Evolutionary conservation across 1,140 invertebrate genomes (phyloP), one percentile per base, ranked within the genome.

Genomic region (Anastrepha obliqua): DNA sequence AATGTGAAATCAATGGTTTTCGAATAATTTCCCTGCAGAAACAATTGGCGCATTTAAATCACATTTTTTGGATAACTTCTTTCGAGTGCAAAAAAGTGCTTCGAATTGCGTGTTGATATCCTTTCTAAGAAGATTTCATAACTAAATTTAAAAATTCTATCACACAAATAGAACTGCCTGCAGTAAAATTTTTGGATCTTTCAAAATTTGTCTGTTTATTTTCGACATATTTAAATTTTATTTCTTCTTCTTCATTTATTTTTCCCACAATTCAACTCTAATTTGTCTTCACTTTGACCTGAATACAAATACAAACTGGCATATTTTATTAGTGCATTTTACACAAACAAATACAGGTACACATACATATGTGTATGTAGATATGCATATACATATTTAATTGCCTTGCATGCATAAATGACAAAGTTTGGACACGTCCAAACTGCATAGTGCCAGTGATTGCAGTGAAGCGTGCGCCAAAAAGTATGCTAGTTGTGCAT

Each of bases 381-480:
- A 5, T 64, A 64, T n/a, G 17, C 17, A n/a, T 15, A 74, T 47
- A 74, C 70, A 74, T 74, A 74, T 74, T 74, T 74, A 74, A 74
- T 74, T 74, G 70, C 42, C 70, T 74, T 74, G 44, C 39, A 74
- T 74, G 44, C 44, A 74, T 74, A 74, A 74, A 74, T 74, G 70
- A 74, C 39, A 74, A 74, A 74, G 70, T 74, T 74, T 74, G 70
- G 70, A 74, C 39, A 74, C 44, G 70, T 74, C 70, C 70, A 74
- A 74, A 74, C 70, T 74, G 70, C 70, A 74, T 74, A 74, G 70
- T 74, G 70, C 70, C 70, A 74, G 70, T 74, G 70, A 74, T 74
- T 74, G 70, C 42, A 74, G 70, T 74, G 70, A 13, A 74, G 70
- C 70, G 70, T 74, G 70, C 70, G 70, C 70, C 70, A 74, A 74